phyloP scores from a whole-genome alignment of 2,113 vertebrate genomes.

The Hippopotamus amphibius region DNA sequence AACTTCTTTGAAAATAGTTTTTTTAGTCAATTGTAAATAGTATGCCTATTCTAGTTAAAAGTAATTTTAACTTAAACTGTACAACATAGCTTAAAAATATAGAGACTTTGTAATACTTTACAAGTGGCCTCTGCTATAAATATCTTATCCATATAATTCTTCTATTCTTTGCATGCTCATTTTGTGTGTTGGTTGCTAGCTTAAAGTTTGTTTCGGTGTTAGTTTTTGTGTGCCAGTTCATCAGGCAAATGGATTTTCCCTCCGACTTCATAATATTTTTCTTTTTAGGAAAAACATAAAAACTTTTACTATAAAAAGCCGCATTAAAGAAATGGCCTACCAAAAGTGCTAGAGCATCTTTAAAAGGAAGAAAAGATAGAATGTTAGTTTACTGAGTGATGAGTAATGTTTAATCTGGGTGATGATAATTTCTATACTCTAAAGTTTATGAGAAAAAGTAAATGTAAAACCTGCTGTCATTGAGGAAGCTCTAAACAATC shows the following conservation, averaged over 20 bases:
- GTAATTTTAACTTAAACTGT: conserved; percentile 78
- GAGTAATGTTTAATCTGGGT: conserved; percentile 52
- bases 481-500: conserved; percentile 58
- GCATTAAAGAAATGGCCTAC: conserved; percentile 53
- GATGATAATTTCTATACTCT: conserved; percentile 6
- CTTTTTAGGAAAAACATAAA: conserved; percentile 68
- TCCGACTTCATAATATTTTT: conserved; percentile 59
- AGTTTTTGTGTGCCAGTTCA: conserved; percentile 72
- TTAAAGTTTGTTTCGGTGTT: conserved; percentile 78
- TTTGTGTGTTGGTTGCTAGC: conserved; percentile 78
- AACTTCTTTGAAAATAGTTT: conserved; percentile 84
- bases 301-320: conserved; percentile 61
- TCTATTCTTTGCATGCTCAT: conserved; percentile 82
- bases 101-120: conserved; percentile 77
- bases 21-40: conserved; percentile 88
- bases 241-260: conserved; percentile 70
- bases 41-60: conserved; percentile 80
- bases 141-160: conserved; percentile 68
- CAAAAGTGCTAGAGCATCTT: conserved; percentile 61
- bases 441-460: conserved; percentile 56
- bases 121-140: conserved; percentile 76
- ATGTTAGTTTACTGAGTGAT: conserved; percentile 17
- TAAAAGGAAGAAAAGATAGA: conserved; percentile 57
- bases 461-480: conserved; percentile 36
- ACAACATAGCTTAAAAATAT: conserved; percentile 74